Evolutionary conservation across 2,888 invertebrate species (phyloP).

Genomic region (Aspidiotus destructor): DNA sequence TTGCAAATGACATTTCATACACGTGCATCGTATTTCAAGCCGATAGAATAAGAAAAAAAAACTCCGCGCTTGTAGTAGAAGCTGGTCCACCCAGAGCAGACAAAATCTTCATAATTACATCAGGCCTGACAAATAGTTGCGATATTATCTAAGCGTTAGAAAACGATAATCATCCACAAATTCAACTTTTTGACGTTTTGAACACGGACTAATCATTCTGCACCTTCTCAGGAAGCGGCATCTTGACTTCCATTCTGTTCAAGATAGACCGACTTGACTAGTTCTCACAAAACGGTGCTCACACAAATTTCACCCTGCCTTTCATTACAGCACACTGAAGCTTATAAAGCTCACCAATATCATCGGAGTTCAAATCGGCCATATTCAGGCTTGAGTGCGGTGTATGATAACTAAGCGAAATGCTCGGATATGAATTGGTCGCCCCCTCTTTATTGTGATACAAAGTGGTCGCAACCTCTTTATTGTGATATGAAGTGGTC

Average conservation of each 20-base stretch:
- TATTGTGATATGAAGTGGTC: no score
- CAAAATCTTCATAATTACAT: background rate
- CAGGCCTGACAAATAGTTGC: background rate
- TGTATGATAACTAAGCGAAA: conserved; percentile 46
- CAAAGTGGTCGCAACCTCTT: no score
- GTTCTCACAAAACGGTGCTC: no score
- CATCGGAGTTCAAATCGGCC: conserved; percentile 40
- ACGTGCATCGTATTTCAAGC: no score
- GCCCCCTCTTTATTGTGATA: background rate
- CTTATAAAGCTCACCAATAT: conserved; percentile 42
- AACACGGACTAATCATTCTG: no score
- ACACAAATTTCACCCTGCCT: no score
- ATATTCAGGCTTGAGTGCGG: conserved; percentile 47
- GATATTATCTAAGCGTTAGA: background rate
- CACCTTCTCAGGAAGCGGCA: no score
- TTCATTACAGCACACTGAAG: background rate
- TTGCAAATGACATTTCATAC: no score
- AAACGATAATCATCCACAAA: no score
- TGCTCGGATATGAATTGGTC: conserved; percentile 42
- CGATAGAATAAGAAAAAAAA: no score
- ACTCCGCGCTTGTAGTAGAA: conserved; percentile 38
- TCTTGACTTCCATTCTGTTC: background rate
- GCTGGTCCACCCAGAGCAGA: conserved; percentile 17
- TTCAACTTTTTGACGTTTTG: no score
- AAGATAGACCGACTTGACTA: background rate